Evolutionary conservation across 2,113 vertebrate species (phyloP).

Genomic region (Pholis gunnellus): DNA sequence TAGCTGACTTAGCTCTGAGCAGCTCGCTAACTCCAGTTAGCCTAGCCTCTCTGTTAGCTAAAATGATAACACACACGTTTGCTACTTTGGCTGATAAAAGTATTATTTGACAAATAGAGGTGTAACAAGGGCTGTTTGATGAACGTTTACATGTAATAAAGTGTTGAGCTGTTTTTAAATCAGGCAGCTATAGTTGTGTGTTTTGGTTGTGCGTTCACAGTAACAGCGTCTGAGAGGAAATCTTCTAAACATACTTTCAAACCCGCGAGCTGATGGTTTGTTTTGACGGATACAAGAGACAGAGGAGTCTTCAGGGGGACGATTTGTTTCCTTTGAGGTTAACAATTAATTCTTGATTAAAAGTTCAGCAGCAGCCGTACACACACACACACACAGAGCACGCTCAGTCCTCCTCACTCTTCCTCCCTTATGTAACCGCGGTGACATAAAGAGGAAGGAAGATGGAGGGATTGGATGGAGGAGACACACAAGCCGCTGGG

Average conservation of each 20-base stretch:
- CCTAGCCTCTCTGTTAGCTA: neutral
- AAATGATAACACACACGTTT: no score
- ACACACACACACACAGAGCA: neutral
- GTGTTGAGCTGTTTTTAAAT: neutral
- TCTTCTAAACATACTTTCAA: neutral
- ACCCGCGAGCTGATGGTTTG: neutral
- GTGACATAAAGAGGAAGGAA: conserved; percentile 60
- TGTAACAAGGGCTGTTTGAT: no score
- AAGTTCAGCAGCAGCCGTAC: conserved; percentile 42
- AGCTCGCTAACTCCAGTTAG: neutral
- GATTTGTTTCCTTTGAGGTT: conserved; percentile 43
- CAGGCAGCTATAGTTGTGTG: no score
- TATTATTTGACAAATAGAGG: neutral
- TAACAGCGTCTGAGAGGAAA: no score
- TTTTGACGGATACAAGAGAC: conserved; percentile 8
- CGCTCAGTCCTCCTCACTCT: conserved; percentile 37
- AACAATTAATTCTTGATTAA: conserved; percentile 72
- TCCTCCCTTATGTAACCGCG: conserved; percentile 64
- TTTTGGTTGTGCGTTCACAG: conserved; percentile 2
- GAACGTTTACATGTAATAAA: neutral
- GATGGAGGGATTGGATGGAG: conserved; percentile 60
- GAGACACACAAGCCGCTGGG: conserved; percentile 60
- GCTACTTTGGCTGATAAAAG: neutral
- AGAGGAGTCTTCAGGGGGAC: conserved; percentile 4
- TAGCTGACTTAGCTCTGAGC: neutral